These are phyloP conservation scores for Grallaria varia DNA, from an alignment of 2,113 vertebrate genomes.

Conservation along the genomic window DNA sequence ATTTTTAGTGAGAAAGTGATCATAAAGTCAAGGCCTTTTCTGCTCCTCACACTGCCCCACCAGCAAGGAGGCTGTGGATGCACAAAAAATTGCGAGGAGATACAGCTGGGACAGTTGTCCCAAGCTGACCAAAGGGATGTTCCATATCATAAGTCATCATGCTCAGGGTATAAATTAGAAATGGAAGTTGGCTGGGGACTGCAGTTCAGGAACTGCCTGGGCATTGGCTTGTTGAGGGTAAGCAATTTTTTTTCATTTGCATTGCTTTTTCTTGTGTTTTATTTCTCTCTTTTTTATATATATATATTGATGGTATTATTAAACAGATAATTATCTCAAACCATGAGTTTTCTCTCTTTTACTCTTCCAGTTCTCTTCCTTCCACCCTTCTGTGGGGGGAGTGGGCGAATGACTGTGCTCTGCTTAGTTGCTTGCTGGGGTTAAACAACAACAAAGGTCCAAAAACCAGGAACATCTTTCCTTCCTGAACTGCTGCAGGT, in stretches of 20 bases:
- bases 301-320: neutral
- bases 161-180: neutral
- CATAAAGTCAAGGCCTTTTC: neutral
- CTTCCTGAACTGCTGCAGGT: neutral
- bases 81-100: neutral
- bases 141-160: neutral
- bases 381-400: too few species aligned
- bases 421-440: neutral
- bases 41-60: neutral
- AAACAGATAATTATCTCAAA: neutral
- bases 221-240: neutral
- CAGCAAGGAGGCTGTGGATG: neutral
- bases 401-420: neutral
- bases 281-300: neutral
- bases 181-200: neutral
- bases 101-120: neutral
- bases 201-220: rapidly evolving
- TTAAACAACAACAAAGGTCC: neutral
- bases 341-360: neutral
- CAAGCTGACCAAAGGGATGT: neutral
- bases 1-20: neutral
- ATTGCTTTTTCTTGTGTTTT: neutral
- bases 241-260: neutral
- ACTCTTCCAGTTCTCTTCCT: neutral
- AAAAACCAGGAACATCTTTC: neutral